Base-by-base conservation (phyloP, 2,888 invertebrate species). In the Calephelis perditalis region DNA sequence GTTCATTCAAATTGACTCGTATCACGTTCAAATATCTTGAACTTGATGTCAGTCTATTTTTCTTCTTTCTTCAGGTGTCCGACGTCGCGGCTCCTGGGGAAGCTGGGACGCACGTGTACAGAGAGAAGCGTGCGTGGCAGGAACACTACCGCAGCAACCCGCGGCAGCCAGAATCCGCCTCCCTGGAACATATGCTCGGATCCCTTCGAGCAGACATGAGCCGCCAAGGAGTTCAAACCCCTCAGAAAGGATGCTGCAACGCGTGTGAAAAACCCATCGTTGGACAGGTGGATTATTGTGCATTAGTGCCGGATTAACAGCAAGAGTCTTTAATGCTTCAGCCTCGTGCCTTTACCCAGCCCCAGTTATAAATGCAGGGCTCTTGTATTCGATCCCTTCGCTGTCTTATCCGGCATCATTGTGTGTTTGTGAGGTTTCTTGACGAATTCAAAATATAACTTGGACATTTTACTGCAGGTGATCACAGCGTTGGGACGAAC, bases 261-360 rank as follows among this genome's bases (percentile, higher is more conserved):
- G 98, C 98, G 71, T 99, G 99, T 92, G 97, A 98, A 86, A 99
- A 99, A 79, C 98, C 99, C 69, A 99, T 99, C 86, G 98, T 99
- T 65, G 99, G 99, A 73, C 98, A 99, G 94, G 95, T 94, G 78
- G 68, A 71, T 58, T 62, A 10, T 26, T 36, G 58, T 37, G 8
- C 15, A 36, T 57, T 49, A 40, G 40, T 40, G 40, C 7, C 40
- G 40, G 40, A 40, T 40, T 7, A 8, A 8, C 40, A 40, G 40
- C 40, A 40, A 8, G 8, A 40, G 26, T 26, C 26, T 26, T 26
- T 3, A 26, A 26, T 26, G 26, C 26, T 26, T 26, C 26, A 26
- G 26, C 26, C 26, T 26, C 26, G 26, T 26, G 26, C 26, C 26
- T 26, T 26, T 26, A 26, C 26, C 26, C 26, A 26, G 26, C 26